Conservation (phyloP, 2,797 vertebrate species). For the Adrianichthys oophorus region DNA sequence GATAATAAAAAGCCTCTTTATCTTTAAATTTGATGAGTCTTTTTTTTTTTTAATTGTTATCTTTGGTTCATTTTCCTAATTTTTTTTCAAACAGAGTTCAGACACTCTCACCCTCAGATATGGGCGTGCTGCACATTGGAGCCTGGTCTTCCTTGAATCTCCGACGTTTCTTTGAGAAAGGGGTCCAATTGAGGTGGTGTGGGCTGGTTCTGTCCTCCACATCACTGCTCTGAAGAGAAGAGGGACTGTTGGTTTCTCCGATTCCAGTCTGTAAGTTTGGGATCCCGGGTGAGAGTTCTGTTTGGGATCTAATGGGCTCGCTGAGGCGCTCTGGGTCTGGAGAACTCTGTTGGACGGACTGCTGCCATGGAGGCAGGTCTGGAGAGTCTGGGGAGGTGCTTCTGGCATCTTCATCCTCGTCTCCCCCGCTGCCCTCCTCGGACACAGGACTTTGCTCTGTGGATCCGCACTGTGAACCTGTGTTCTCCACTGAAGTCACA, state of each 20-base stretch:
- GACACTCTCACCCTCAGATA: slow-evolving; percentile 78
- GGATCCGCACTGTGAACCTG: slow-evolving; percentile 45
- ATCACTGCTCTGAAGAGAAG: slow-evolving; percentile 48
- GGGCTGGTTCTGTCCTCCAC: slow-evolving; percentile 67
- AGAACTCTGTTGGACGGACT: slow-evolving; percentile 70
- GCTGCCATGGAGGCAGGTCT: slow-evolving; percentile 87
- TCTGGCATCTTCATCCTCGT: slow-evolving; percentile 38
- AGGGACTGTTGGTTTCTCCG: slow-evolving; percentile 55
- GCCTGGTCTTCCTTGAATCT: slow-evolving; percentile 65
- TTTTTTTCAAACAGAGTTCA: no score
- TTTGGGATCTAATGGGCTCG: slow-evolving; percentile 43
- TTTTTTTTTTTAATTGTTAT: no score
- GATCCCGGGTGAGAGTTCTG: slow-evolving; percentile 39
- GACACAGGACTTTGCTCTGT: slow-evolving; percentile 55
- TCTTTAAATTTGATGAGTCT: no score
- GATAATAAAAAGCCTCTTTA: no score
- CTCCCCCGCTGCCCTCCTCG: slow-evolving; percentile 21
- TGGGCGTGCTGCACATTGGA: slow-evolving; percentile 81
- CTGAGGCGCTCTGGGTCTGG: slow-evolving; percentile 43
- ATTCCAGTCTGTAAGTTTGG: slow-evolving; percentile 49
- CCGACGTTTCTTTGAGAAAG: slow-evolving; percentile 72
- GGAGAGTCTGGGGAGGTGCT: slow-evolving; percentile 82
- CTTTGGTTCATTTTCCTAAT: no score
- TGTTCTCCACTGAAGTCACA: slow-evolving; percentile 49
- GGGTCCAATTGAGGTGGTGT: slow-evolving; percentile 83